A percentile compares a stretch with the other conserved stretches of the same genome.
phyloP scores from a whole-genome alignment of 2,797 vertebrate species.

The Cossypha dichroa region DNA sequence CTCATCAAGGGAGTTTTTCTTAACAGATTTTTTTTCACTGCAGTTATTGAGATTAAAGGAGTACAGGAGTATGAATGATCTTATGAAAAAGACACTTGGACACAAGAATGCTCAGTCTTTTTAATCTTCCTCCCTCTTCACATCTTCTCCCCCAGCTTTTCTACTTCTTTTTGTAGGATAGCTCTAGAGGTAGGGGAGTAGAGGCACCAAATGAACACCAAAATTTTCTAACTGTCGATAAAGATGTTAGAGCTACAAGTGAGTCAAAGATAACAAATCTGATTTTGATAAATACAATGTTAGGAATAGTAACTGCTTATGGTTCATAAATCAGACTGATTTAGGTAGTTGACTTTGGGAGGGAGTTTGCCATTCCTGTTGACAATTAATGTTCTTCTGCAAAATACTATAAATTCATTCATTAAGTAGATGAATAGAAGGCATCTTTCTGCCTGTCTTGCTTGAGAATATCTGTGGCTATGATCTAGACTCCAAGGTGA shows the following conservation, averaged over 20 bases:
- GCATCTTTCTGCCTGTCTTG: background rate
- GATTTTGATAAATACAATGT: background rate
- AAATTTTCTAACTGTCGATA: background rate
- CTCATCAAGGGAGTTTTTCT: background rate
- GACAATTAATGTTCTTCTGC: background rate
- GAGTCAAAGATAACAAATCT: background rate
- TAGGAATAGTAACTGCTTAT: background rate
- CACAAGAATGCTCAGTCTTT: background rate
- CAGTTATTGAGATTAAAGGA: background rate
- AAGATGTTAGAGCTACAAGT: background rate
- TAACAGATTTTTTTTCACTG: background rate
- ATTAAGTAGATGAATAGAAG: background rate
- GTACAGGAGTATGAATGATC: background rate
- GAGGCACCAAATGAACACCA: background rate
- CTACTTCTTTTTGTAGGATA: background rate
- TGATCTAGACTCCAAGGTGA: background rate
- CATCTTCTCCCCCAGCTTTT: background rate
- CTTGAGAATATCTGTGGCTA: background rate
- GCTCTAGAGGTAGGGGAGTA: background rate
- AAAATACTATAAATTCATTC: background rate
- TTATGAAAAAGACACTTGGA: background rate
- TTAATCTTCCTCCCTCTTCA: background rate
- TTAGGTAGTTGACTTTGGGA: background rate
- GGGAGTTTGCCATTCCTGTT: background rate
- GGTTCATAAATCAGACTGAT: background rate